Evolutionary conservation across 2,113 vertebrate genomes (phyloP).

Genomic region (Lophotis ruficrista): DNA sequence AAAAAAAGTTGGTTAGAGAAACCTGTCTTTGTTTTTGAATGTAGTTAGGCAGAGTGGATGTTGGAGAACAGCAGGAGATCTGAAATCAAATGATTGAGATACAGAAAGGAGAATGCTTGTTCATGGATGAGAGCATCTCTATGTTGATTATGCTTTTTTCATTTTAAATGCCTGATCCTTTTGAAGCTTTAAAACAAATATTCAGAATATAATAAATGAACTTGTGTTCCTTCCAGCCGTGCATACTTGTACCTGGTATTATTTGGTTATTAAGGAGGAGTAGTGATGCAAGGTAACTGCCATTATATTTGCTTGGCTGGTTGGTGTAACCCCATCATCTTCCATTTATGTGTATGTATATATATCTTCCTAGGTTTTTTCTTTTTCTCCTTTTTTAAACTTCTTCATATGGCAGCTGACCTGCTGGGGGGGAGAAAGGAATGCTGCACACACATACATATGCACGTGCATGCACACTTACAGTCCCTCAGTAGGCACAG

Average conservation of each 20-base stretch:
- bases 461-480: rapidly evolving
- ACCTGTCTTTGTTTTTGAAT: neutral
- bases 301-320: neutral
- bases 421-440: neutral
- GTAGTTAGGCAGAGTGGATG: neutral
- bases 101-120: neutral
- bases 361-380: neutral
- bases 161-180: neutral
- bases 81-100: neutral
- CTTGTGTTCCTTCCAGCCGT: neutral
- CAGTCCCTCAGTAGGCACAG: neutral
- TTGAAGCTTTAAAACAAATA: neutral
- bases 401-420: neutral
- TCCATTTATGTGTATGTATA: neutral
- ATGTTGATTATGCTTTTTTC: neutral
- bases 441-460: rapidly evolving
- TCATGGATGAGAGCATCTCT: neutral
- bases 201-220: neutral
- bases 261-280: neutral
- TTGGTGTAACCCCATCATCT: neutral
- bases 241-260: neutral
- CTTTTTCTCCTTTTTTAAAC: neutral
- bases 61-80: neutral
- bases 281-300: neutral
- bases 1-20: neutral